These are phyloP conservation scores for Himalopsyche kuldschensis DNA, from an alignment of 2,888 invertebrate genomes.

Conservation along the genomic window DNA sequence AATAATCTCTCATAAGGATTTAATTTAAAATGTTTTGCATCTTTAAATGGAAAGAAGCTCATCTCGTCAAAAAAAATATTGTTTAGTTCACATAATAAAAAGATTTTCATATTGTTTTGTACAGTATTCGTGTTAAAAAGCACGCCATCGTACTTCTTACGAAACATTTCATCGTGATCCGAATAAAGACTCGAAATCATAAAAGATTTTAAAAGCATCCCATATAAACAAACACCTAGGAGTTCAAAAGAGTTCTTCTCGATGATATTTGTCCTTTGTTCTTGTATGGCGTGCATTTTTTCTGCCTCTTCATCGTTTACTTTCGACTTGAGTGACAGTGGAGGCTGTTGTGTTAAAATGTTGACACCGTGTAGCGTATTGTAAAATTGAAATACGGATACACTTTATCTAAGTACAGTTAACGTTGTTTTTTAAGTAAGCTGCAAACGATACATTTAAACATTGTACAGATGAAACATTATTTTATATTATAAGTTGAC, in stretches of 20 bases:
- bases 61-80: too few species aligned
- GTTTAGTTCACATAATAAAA: too few species aligned
- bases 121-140: neutral
- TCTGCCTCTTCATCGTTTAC: neutral
- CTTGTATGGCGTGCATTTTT: neutral
- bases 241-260: neutral
- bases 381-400: neutral
- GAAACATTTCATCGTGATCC: neutral
- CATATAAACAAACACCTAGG: slow-evolving; percentile 4
- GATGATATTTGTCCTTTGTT: slow-evolving; percentile 1
- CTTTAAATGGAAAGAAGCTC: too few species aligned
- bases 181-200: neutral
- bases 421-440: neutral
- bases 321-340: neutral
- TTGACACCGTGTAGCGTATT: neutral
- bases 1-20: too few species aligned
- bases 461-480: neutral
- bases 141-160: neutral
- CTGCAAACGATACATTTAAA: neutral
- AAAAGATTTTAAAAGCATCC: neutral
- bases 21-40: too few species aligned
- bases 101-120: too few species aligned
- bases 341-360: neutral
- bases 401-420: neutral
- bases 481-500: too few species aligned